Conservation (phyloP, 2,888 invertebrate species). For the Drosophila melanosoma region DNA sequence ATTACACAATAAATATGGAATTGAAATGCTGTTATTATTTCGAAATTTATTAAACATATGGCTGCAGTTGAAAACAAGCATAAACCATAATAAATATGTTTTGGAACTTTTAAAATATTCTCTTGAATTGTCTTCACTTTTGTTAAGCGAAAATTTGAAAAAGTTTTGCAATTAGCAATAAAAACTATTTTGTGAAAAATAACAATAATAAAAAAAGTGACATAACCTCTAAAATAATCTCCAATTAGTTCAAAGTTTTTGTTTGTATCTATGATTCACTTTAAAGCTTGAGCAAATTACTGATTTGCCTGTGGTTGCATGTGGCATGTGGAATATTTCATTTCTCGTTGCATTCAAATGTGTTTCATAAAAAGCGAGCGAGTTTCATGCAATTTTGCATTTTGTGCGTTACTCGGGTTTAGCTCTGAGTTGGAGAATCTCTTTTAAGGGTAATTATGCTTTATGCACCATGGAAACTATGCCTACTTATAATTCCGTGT, state of each 20-base stretch:
- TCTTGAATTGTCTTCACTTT: not conserved
- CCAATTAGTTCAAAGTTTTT: not conserved
- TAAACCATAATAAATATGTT: not conserved
- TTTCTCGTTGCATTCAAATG: not conserved
- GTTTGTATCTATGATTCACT: not conserved
- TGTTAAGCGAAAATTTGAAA: not conserved
- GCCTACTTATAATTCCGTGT: not conserved
- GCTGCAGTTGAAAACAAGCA: not conserved
- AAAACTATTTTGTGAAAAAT: not conserved
- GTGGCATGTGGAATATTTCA: not conserved
- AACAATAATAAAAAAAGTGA: not conserved
- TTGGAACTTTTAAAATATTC: not conserved
- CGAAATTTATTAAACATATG: not conserved
- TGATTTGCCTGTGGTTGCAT: not conserved
- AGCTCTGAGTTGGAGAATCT: not conserved
- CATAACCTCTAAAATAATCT: not conserved
- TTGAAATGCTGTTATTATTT: conserved; percentile 2
- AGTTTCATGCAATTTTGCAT: not conserved
- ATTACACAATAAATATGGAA: not conserved
- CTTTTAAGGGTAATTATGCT: not conserved
- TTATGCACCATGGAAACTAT: not conserved
- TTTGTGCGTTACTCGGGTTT: not conserved
- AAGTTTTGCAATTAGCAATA: not conserved
- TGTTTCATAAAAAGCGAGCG: not conserved
- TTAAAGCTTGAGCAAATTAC: not conserved